Evolutionary conservation across 2,113 vertebrate genomes (phyloP).

Genomic region (Chloropsis cyanopogon): DNA sequence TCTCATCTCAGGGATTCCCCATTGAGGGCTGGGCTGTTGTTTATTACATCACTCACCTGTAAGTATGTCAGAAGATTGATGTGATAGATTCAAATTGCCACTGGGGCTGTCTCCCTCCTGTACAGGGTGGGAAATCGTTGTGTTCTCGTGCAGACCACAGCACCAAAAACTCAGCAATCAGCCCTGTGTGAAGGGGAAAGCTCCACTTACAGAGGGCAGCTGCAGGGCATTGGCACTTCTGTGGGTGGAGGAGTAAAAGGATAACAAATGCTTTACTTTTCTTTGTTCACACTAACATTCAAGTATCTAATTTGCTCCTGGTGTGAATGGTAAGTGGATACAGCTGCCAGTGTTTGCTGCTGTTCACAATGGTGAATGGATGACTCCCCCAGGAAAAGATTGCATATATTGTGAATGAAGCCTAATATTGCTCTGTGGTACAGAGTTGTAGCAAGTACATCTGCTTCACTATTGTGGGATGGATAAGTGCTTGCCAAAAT

Average conservation of each 20-base stretch:
- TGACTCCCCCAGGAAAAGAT: neutral
- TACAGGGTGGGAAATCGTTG: neutral
- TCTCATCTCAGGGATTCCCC: slow-evolving; percentile 85
- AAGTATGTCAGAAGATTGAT: slow-evolving; percentile 50
- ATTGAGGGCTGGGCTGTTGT: slow-evolving; percentile 90
- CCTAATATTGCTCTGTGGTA: neutral
- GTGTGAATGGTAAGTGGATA: slow-evolving; percentile 37
- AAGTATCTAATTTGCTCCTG: slow-evolving; percentile 18
- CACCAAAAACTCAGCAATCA: neutral
- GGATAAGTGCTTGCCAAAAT: neutral
- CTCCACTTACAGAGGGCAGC: slow-evolving; percentile 19
- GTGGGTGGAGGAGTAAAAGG: neutral
- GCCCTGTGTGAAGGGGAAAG: neutral
- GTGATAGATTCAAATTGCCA: neutral
- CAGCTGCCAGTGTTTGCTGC: slow-evolving; percentile 33
- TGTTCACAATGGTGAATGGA: neutral
- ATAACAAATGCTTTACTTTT: neutral
- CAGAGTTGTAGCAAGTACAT: slow-evolving; percentile 8
- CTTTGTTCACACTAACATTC: slow-evolving; percentile 24
- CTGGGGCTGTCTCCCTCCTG: neutral
- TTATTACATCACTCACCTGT: slow-evolving; percentile 90
- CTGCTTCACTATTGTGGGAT: neutral
- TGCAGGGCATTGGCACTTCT: neutral
- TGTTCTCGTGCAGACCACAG: neutral
- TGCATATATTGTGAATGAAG: neutral